These are phyloP conservation scores for Nautilus pompilius DNA, from an alignment of 1,140 invertebrate genomes.

Conservation along the genomic window DNA sequence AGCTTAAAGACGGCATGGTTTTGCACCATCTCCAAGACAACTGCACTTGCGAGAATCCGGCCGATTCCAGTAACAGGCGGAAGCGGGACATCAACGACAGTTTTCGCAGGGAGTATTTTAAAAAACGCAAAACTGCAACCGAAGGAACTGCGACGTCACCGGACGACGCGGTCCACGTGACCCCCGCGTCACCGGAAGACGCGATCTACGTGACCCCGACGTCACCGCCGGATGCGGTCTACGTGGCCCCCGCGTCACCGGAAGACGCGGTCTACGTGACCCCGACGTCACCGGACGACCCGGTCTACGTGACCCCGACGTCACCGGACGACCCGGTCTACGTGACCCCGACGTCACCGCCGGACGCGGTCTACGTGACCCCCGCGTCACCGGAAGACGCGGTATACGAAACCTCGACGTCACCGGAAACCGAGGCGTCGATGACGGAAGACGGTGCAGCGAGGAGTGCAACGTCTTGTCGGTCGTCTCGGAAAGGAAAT, in stretches of 20 bases:
- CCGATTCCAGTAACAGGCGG: neutral
- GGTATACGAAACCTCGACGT: neutral
- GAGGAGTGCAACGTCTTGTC: neutral
- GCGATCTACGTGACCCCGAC: neutral
- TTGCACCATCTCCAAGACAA: neutral
- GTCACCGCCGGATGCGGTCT: no score
- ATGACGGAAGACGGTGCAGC: neutral
- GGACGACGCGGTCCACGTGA: neutral
- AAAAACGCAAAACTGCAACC: neutral
- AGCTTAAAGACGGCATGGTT: slow-evolving; percentile 10
- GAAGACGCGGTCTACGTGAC: neutral
- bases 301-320: neutral
- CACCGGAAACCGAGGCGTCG: neutral
- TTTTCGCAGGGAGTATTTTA: no score
- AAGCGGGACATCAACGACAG: neutral
- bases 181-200: neutral
- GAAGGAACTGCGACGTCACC: neutral
- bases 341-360: neutral
- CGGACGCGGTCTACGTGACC: no score
- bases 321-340: neutral
- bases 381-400: neutral
- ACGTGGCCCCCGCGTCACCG: no score
- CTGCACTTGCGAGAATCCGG: neutral
- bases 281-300: neutral
- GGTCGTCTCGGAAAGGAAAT: neutral